These are phyloP conservation scores for Ophion ventricosus DNA, from an alignment of 2,888 invertebrate species.

Conservation along the genomic window DNA sequence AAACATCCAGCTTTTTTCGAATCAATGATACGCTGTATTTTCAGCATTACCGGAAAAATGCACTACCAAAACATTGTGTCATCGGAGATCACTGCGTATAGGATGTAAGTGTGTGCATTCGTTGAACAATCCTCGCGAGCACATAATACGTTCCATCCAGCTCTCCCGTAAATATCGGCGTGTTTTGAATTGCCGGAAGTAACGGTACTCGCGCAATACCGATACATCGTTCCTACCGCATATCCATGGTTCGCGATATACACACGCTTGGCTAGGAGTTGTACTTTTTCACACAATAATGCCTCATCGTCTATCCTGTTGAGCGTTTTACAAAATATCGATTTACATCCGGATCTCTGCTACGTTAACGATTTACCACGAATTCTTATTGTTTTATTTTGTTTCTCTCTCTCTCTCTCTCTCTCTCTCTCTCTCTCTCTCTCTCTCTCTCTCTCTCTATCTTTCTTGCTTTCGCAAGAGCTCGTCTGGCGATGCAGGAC, in stretches of 20 bases:
- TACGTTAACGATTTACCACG: too few species aligned
- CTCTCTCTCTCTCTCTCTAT: not conserved
- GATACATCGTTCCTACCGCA: slow-evolving; percentile 74
- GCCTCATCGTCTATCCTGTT: not conserved
- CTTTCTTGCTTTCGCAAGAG: slow-evolving; percentile 69
- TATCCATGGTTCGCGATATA: slow-evolving; percentile 42
- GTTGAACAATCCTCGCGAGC: not conserved
- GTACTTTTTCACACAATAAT: not conserved
- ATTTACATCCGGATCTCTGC: too few species aligned
- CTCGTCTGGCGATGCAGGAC: slow-evolving; percentile 79
- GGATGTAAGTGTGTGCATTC: not conserved
- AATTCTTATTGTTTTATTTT: too few species aligned
- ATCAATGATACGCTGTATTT: not conserved
- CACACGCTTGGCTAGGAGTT: not conserved
- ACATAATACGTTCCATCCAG: not conserved
- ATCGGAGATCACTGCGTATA: not conserved
- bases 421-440: too few species aligned
- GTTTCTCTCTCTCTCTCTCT: too few species aligned
- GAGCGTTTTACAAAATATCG: slow-evolving; percentile 18
- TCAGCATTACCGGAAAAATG: not conserved
- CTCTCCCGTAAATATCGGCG: not conserved
- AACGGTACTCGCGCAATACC: slow-evolving; percentile 70
- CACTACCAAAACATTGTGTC: not conserved
- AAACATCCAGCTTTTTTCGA: too few species aligned
- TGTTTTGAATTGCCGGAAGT: slow-evolving; percentile 71